phyloP scores from a whole-genome alignment of 2,797 vertebrate genomes.

The Carapus acus region DNA sequence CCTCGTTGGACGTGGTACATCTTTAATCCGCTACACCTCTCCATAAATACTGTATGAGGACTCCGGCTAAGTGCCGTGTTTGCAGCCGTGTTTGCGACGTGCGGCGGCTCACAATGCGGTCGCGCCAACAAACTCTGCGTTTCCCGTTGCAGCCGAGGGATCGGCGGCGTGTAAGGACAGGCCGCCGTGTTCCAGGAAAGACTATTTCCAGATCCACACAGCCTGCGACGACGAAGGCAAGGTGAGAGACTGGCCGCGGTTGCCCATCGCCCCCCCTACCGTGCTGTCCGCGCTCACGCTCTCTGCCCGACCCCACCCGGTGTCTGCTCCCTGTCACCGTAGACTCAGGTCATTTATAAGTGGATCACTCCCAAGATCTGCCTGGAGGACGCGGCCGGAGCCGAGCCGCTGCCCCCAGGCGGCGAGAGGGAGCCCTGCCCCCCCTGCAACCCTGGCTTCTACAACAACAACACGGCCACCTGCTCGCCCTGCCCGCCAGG shows the following conservation, averaged over 20 bases:
- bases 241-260: no score
- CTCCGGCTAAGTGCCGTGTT: slow-evolving; percentile 4
- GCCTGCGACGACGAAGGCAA: slow-evolving; percentile 87
- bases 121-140: no score
- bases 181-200: slow-evolving; percentile 84
- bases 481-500: slow-evolving; percentile 86
- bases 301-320: not conserved
- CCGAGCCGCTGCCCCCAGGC: slow-evolving; percentile 80
- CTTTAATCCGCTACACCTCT: slow-evolving; percentile 27
- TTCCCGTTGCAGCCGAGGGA: slow-evolving; percentile 72
- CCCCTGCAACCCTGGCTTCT: slow-evolving; percentile 96
- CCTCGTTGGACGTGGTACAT: slow-evolving; percentile 6
- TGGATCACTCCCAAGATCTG: slow-evolving; percentile 97
- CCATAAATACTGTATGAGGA: slow-evolving; percentile 24
- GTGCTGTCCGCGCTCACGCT: not conserved
- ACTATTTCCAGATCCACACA: slow-evolving; percentile 93
- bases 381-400: slow-evolving; percentile 76
- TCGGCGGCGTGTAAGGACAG: slow-evolving; percentile 76
- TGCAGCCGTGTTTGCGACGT: not conserved
- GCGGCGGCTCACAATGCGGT: no score
- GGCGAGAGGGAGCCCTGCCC: slow-evolving; percentile 88
- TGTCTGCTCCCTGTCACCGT: slow-evolving; percentile 19
- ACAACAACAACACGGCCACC: slow-evolving; percentile 85
- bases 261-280: no score
- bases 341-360: slow-evolving; percentile 92